Evolutionary conservation across 2,797 vertebrate genomes (phyloP), one percentile per base, ranked within the genome.

Genomic region (Neostethus bicornis): DNA sequence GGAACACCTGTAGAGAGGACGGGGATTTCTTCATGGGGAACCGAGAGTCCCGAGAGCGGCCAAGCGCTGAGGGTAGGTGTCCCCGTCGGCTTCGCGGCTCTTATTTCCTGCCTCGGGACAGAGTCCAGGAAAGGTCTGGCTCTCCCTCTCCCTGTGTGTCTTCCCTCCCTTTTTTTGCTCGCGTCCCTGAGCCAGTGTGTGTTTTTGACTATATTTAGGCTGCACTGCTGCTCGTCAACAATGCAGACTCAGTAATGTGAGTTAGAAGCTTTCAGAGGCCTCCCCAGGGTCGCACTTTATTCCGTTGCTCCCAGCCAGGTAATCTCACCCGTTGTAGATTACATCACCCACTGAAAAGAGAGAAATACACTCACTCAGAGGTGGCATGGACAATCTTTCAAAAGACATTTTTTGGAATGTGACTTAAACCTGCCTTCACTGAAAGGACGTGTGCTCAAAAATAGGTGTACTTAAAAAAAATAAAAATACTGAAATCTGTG

Each of bases 141-240:
- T 67, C 70, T 79, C 41, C 13, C 29, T 68, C 38, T 62, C 51
- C 26, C 42, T 55, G 37, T 51, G 55, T 53, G 54, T 24, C 60
- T 73, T 73, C 81, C 65, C 64, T 77, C 79, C 78, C 83, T 78
- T 84, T 81, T 32, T 44, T 62, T 62, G 73, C 44, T 11, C 79
- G 46, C 70, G 56, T 75, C 51, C 62, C 57, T 14, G 61, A 80
- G 84, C 5, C 55, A 25, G 67, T 85, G 71, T 88, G 89, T 34
- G 77, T 66, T 86, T 90, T 87, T 92, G 90, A 92, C 93, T 96
- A 95, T 95, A 94, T 95, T 95, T 96, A 96, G 93, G 87, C 90
- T 86, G 86, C 68, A 75, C 84, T 66, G 78, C 87, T 85, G 80
- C 84, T 79, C 71, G 83, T 89, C 87, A 89, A 89, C 89, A 90